Percentiles rank a stretch among this genome's conserved stretches.
phyloP scores from a whole-genome alignment of 2,797 vertebrate species.

The Coranthus polyacanthus region DNA sequence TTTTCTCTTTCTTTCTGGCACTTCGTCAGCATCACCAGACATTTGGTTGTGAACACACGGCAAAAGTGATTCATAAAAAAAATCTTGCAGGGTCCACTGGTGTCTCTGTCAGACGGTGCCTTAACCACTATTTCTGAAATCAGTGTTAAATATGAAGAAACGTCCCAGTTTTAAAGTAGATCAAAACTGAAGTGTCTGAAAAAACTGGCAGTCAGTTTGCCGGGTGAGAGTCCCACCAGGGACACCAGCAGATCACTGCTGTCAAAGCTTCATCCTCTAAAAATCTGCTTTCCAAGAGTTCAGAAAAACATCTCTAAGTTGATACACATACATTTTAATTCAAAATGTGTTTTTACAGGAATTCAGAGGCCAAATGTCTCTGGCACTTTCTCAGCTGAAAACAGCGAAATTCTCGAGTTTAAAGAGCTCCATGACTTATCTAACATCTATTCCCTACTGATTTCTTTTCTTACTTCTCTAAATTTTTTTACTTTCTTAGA shows the following conservation, averaged over 20 bases:
- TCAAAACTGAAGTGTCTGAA: constrained; percentile 57
- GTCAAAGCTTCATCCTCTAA: constrained; percentile 56
- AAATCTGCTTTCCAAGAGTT: constrained; percentile 51
- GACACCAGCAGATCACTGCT: constrained; percentile 58
- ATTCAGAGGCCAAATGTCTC: constrained; percentile 46
- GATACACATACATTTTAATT: constrained; percentile 55
- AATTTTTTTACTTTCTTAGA: constrained; percentile 17
- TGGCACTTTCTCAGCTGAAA: constrained; percentile 43
- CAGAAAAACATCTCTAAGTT: constrained; percentile 47
- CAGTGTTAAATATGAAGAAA: constrained; percentile 57
- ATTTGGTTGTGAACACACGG: too few species aligned
- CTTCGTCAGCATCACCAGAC: constrained; percentile 23
- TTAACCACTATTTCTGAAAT: constrained; percentile 45
- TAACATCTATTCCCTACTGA: constrained; percentile 27
- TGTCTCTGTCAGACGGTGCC: constrained; percentile 21
- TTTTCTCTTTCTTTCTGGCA: constrained; percentile 9
- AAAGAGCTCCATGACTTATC: constrained; percentile 28
- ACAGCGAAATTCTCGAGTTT: constrained; percentile 1
- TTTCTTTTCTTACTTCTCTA: constrained; percentile 15
- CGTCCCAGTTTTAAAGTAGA: constrained; percentile 70
- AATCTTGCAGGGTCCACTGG: constrained; percentile 39
- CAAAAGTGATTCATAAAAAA: constrained; percentile 47
- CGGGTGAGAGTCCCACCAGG: constrained; percentile 53
- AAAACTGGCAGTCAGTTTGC: constrained; percentile 60
- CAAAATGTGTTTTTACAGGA: constrained; percentile 48